These are phyloP conservation scores for Cyclophora albipunctata DNA, from an alignment of 2,888 invertebrate genomes.

Conservation along the genomic window DNA sequence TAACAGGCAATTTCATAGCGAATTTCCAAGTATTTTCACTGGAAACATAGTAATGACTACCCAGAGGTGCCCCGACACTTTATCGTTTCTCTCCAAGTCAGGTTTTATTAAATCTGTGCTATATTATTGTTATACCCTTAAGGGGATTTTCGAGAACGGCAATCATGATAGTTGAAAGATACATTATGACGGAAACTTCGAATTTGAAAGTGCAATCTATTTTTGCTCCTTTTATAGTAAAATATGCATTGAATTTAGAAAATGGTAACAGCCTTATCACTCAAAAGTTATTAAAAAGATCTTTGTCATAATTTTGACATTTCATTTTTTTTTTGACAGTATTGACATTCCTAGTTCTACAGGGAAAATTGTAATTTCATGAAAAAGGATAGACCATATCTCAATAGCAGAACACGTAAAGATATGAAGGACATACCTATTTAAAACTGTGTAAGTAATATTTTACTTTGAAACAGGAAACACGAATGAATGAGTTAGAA, in stretches of 20 bases:
- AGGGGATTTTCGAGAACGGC: conserved; percentile 41
- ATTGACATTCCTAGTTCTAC: not conserved
- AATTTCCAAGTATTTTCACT: conserved; percentile 63
- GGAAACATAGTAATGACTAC: conserved; percentile 60
- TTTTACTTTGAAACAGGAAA: conserved; percentile 31
- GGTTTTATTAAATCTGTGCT: conserved; percentile 61
- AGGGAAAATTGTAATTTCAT: not conserved
- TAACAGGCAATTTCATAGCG: conserved; percentile 53
- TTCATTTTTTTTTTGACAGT: not conserved
- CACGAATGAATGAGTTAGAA: conserved; percentile 33
- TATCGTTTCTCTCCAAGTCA: conserved; percentile 48
- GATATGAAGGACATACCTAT: not conserved
- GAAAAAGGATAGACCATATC: not conserved
- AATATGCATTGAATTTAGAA: not conserved
- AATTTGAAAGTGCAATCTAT: conserved; percentile 8
- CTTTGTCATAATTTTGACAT: no score
- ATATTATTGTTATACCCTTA: conserved; percentile 48
- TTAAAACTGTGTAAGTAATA: conserved; percentile 13
- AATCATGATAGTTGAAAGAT: conserved; percentile 36
- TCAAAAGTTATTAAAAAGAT: not conserved
- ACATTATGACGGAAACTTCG: conserved; percentile 21
- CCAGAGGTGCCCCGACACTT: conserved; percentile 53
- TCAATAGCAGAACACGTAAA: conserved; percentile 1
- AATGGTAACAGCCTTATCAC: conserved; percentile 1
- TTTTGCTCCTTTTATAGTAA: conserved; percentile 1